phyloP scores from a whole-genome alignment of 2,797 vertebrate species.

The Gila robusta region DNA sequence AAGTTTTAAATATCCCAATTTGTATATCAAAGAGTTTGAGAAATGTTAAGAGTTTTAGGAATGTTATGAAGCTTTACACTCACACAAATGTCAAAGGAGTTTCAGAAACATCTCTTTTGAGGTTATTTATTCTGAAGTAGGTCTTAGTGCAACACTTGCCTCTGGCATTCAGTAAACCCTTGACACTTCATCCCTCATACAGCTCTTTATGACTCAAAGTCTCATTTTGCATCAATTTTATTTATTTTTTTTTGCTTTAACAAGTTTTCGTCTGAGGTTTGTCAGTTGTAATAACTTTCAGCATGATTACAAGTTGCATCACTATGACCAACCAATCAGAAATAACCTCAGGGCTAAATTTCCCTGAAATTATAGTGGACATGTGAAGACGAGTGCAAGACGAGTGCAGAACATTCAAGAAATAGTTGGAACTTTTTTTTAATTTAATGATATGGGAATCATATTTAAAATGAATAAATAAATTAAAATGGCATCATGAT shows the following conservation, averaged over 20 bases:
- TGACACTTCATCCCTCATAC: neutral
- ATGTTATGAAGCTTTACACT: neutral
- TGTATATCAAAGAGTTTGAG: neutral
- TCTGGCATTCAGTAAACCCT: slow-evolving; percentile 12
- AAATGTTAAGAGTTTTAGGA: neutral
- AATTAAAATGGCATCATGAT: neutral
- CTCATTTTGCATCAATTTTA: neutral
- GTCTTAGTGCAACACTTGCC: slow-evolving; percentile 25
- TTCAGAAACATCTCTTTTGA: neutral
- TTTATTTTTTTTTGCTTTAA: slow-evolving; percentile 1
- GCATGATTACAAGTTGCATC: slow-evolving; percentile 14
- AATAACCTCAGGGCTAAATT: slow-evolving; percentile 22
- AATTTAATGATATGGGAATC: neutral
- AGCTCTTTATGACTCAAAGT: slow-evolving; percentile 18
- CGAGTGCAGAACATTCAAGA: neutral
- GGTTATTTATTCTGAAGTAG: slow-evolving; percentile 19
- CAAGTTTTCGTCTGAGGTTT: slow-evolving; percentile 9
- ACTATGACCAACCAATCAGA: slow-evolving; percentile 32
- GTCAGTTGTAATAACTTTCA: slow-evolving; percentile 34
- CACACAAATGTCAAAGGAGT: neutral
- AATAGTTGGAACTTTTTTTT: neutral
- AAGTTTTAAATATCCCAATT: neutral
- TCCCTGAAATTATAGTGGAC: slow-evolving; percentile 9
- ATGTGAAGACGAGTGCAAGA: neutral
- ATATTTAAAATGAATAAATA: neutral